phyloP scores from a whole-genome alignment of 2,113 vertebrate species.

The Anolis sagrei region DNA sequence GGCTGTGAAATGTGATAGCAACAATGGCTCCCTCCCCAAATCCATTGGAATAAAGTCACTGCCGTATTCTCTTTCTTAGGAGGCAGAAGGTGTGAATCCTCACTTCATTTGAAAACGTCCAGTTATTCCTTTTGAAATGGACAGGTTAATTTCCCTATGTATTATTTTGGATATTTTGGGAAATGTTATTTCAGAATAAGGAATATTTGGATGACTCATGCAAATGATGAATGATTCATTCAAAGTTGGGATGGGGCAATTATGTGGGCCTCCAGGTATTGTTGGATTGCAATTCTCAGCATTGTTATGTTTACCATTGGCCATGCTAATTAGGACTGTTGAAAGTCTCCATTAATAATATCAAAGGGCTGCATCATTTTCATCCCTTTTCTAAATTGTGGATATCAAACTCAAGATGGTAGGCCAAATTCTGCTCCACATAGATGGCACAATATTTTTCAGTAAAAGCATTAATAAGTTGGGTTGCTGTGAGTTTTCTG shows the following conservation, averaged over 20 bases:
- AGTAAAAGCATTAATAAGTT: neutral
- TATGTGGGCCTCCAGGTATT: too few species aligned
- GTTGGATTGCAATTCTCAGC: too few species aligned
- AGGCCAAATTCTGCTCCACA: too few species aligned
- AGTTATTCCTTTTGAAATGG: conserved; percentile 45
- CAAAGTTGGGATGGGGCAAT: neutral
- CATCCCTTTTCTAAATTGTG: too few species aligned
- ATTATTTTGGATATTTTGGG: neutral
- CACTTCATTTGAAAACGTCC: conserved; percentile 44
- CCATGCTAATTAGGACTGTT: too few species aligned
- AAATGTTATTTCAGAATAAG: conserved; percentile 12
- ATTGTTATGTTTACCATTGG: too few species aligned
- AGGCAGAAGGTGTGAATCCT: conserved; percentile 6
- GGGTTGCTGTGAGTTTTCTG: too few species aligned
- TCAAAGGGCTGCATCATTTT: too few species aligned
- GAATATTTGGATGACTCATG: conserved; percentile 1
- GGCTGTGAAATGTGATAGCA: conserved; percentile 32
- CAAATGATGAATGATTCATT: conserved; percentile 25
- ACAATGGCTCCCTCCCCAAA: conserved; percentile 18
- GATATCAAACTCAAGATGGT: neutral
- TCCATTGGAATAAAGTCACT: conserved; percentile 21
- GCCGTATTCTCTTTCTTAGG: conserved; percentile 38
- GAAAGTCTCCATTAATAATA: too few species aligned
- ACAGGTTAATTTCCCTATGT: conserved; percentile 26
- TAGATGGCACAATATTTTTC: neutral